Evolutionary conservation across 2,113 vertebrate species (phyloP).

Genomic region (Phylloscopus trochiloides): DNA sequence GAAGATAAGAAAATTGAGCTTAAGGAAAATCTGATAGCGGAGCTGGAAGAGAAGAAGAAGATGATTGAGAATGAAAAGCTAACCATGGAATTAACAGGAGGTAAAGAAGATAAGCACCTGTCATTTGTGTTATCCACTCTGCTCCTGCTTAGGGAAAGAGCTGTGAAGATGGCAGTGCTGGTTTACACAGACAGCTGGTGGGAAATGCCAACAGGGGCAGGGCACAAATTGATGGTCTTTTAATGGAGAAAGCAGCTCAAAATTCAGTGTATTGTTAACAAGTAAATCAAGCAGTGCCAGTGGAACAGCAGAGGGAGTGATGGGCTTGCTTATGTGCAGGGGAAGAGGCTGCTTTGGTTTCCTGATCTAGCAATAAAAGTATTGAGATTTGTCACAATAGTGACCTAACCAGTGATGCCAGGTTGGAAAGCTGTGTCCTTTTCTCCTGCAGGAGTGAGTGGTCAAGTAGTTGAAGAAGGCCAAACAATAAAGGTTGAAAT

Average conservation of each 20-base stretch:
- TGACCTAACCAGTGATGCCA: not conserved
- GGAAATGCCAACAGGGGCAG: not conserved
- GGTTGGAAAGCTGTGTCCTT: not conserved
- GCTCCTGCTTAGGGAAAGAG: not conserved
- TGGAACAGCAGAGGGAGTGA: not conserved
- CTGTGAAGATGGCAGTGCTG: not conserved
- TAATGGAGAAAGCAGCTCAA: not conserved
- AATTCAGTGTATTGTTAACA: not conserved
- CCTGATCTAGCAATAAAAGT: not conserved
- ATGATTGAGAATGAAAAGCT: constrained; percentile 99
- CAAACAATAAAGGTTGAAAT: not conserved
- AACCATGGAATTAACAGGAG: constrained; percentile 98
- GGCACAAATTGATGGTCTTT: not conserved
- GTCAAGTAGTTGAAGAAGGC: not conserved
- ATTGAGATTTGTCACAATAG: not conserved
- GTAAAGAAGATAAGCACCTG: constrained; percentile 64
- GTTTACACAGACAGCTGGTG: not conserved
- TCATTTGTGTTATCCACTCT: not conserved
- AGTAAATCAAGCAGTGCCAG: not conserved
- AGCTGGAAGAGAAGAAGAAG: constrained; percentile 98
- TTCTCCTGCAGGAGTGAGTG: not conserved
- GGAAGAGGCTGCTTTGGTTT: not conserved
- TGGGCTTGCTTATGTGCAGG: not conserved
- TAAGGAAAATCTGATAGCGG: constrained; percentile 95
- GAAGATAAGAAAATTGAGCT: constrained; percentile 98